Base-by-base conservation (phyloP, 2,113 vertebrate species). In the Orthonyx spaldingii region DNA sequence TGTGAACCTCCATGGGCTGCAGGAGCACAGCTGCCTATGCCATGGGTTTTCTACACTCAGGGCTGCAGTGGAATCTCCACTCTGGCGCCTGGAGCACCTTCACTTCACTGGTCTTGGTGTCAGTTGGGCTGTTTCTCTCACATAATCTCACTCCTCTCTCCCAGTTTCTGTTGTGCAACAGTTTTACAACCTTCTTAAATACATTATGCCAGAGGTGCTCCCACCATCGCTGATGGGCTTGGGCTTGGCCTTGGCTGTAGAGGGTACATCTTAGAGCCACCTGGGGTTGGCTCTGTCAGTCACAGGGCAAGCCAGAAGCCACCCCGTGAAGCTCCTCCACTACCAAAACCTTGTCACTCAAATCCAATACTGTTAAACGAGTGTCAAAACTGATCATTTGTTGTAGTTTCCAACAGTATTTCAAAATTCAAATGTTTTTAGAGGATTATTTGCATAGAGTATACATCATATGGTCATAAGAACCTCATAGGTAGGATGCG, bases 101-200 rank as follows among this genome's bases (percentile, higher is more conserved):
- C 2, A 37, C 35, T 35, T 74, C 1, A 1, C 28, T 53, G 44
- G 13, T 28, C 11, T 59, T 1, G 0, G 6, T 39, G 28, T 15
- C 13, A 30, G 24, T 9, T 53, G n/a, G 46, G 16, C 28, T 39
- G 6, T 41, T 68, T 47, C n/a, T 46, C 16, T 47, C 24, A 16
- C 21, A 7, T 10, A 53, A 39, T 35, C 24, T 39, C 11, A 60
- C 2, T 61, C 2, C 7, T 47, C 18, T 55, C 16, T 41, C 47
- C 17, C 24, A 27, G 41, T 41, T 47, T 41, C 14, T 75, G 11
- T n/a, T 22, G 30, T 27, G 41, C 24, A 75, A 16, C 13, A 53
- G 19, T 47, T 61, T 69, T 32, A 11, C 3, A 4, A 10, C 47
- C 14, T 39, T 78, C 33, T 61, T 41, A 32, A 18, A 26, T 22